Conservation (phyloP, 2,797 vertebrate genomes). For the Harpia harpyja region DNA sequence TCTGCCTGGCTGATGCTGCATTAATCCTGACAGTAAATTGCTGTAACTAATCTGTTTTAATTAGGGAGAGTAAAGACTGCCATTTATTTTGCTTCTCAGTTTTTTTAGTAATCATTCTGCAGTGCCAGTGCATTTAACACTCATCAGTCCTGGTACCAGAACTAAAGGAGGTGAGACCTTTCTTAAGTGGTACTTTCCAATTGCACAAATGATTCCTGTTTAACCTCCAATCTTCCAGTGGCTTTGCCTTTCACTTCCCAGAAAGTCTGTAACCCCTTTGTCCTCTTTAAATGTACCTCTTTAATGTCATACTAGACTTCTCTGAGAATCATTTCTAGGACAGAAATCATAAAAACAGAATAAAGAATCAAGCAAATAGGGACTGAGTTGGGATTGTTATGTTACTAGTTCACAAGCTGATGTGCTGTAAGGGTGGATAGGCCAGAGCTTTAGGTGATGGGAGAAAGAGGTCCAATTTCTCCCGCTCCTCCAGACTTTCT, state of each 20-base stretch:
- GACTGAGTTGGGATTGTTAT: not conserved
- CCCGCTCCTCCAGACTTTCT: not conserved
- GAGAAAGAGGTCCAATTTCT: not conserved
- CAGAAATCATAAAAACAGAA: not conserved
- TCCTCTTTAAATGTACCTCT: not conserved
- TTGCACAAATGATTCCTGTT: not conserved
- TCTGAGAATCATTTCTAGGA: not conserved
- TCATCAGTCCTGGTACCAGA: not conserved
- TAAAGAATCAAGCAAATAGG: not conserved
- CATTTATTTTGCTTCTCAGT: not conserved
- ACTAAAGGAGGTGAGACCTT: not conserved
- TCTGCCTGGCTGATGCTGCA: not conserved
- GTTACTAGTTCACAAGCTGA: not conserved
- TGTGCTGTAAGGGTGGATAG: not conserved
- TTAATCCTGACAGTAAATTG: slow-evolving; percentile 15
- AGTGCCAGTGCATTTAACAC: not conserved
- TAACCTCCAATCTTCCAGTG: not conserved
- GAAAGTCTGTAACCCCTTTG: not conserved
- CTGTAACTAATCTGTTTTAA: slow-evolving; percentile 46
- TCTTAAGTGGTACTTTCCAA: not conserved
- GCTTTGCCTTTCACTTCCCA: not conserved
- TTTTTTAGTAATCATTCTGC: not conserved
- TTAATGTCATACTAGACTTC: not conserved
- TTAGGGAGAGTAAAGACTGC: not conserved
- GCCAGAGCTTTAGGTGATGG: not conserved